These are phyloP conservation scores for Tiliqua scincoides DNA, from an alignment of 2,113 vertebrate genomes.

Conservation along the genomic window DNA sequence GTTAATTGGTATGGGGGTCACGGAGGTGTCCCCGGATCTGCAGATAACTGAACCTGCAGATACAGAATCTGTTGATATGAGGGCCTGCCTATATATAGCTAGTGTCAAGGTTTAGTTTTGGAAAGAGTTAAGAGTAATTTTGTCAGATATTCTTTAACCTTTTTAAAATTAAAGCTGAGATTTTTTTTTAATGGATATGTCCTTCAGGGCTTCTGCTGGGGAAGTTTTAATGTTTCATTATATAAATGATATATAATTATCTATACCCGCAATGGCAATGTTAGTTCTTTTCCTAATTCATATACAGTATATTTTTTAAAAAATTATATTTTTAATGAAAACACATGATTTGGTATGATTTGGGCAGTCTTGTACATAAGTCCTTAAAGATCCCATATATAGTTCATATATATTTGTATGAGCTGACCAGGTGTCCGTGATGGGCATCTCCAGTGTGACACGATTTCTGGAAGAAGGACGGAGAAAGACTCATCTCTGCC, in stretches of 20 bases:
- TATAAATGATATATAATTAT: slow-evolving; percentile 39
- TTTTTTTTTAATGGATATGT: slow-evolving; percentile 12
- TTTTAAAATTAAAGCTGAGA: slow-evolving; percentile 27
- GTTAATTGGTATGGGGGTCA: too few species aligned
- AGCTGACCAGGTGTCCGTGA: background rate
- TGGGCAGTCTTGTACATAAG: slow-evolving; percentile 1
- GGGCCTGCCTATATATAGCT: background rate
- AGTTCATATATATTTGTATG: background rate
- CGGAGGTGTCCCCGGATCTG: too few species aligned
- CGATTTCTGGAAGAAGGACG: too few species aligned
- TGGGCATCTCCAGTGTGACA: too few species aligned
- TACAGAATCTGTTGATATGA: too few species aligned
- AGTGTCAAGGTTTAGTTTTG: background rate
- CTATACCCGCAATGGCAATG: slow-evolving; percentile 27
- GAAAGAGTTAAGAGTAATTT: background rate
- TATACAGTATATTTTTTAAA: background rate
- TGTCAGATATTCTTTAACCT: slow-evolving; percentile 13
- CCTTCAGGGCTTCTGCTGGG: background rate
- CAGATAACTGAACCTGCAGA: too few species aligned
- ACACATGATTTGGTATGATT: slow-evolving; percentile 31
- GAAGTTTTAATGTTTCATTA: slow-evolving; percentile 32
- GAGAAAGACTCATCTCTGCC: too few species aligned
- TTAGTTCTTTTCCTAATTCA: background rate
- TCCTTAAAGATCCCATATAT: background rate
- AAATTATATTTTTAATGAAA: slow-evolving; percentile 46